These are phyloP conservation scores for Manis javanica DNA, from an alignment of 2,797 vertebrate genomes.

Conservation along the genomic window DNA sequence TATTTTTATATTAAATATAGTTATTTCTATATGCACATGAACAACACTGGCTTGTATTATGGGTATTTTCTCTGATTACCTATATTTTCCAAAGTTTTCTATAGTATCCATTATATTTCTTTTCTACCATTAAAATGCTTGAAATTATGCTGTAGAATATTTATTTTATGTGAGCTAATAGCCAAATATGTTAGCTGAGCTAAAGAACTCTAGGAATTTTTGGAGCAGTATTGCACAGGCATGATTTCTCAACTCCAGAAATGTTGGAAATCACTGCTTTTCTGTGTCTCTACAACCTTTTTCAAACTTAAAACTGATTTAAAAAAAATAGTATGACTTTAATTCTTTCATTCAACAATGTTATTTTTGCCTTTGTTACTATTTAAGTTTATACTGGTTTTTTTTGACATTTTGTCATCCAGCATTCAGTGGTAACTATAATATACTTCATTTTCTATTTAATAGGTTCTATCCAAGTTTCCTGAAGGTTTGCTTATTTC, in stretches of 20 bases:
- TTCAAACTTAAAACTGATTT: slow-evolving; percentile 31
- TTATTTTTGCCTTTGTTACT: slow-evolving; percentile 19
- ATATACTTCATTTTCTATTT: slow-evolving; percentile 57
- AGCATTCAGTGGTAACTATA: not conserved
- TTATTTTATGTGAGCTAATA: not conserved
- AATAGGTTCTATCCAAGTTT: slow-evolving; percentile 85
- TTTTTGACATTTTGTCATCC: slow-evolving; percentile 24
- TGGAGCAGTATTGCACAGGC: not conserved
- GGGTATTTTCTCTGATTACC: not conserved
- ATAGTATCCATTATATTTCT: not conserved
- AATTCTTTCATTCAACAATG: not conserved
- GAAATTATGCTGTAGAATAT: not conserved
- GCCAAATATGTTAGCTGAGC: not conserved
- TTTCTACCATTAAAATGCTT: slow-evolving; percentile 41
- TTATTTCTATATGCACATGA: not conserved
- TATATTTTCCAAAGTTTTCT: slow-evolving; percentile 29
- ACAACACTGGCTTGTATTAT: not conserved
- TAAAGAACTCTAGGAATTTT: not conserved
- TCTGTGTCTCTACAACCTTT: not conserved
- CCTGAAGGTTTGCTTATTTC: slow-evolving; percentile 89
- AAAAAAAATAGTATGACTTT: not conserved
- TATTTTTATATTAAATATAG: slow-evolving; percentile 44
- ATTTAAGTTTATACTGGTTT: not conserved
- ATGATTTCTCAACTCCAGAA: slow-evolving; percentile 17
- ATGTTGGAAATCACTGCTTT: not conserved